These are phyloP conservation scores for Drosophila seclusa DNA, from an alignment of 2,888 invertebrate species.

Conservation along the genomic window DNA sequence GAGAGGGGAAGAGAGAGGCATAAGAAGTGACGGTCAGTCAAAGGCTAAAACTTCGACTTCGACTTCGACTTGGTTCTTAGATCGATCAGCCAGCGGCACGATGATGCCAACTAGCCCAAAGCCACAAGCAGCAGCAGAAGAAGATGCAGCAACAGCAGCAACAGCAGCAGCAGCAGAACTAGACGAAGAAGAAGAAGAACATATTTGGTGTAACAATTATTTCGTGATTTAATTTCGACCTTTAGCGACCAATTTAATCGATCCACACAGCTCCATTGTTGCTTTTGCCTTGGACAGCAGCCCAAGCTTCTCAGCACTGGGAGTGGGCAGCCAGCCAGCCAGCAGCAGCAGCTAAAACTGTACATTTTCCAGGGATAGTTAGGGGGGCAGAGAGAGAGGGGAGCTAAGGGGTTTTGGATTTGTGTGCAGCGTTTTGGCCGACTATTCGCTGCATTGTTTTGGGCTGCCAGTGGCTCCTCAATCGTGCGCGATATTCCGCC, in stretches of 20 bases:
- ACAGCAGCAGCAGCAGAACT: slow-evolving; percentile 15
- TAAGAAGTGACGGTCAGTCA: slow-evolving; percentile 56
- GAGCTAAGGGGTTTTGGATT: background rate
- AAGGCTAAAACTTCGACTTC: slow-evolving; percentile 27
- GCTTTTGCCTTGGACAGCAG: slow-evolving; percentile 51
- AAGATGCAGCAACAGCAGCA: slow-evolving; percentile 1
- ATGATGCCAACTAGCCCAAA: slow-evolving; percentile 38
- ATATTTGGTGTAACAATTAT: slow-evolving; percentile 81
- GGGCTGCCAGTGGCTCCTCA: slow-evolving; percentile 71
- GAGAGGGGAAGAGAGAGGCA: background rate
- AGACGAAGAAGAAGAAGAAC: slow-evolving; percentile 60
- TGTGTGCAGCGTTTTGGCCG: slow-evolving; percentile 28
- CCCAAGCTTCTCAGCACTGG: slow-evolving; percentile 45
- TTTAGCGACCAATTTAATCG: slow-evolving; percentile 81
- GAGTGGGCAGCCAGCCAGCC: slow-evolving; percentile 61
- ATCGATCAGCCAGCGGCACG: slow-evolving; percentile 51
- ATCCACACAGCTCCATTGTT: slow-evolving; percentile 56
- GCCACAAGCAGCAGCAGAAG: background rate
- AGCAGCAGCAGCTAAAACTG: slow-evolving; percentile 55
- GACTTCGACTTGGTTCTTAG: slow-evolving; percentile 24
- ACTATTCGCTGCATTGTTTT: slow-evolving; percentile 59
- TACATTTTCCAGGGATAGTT: slow-evolving; percentile 40
- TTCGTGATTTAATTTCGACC: slow-evolving; percentile 81
- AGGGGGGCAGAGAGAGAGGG: background rate
- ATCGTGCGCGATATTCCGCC: slow-evolving; percentile 78